These are phyloP conservation scores for Zelleria hepariella DNA, from an alignment of 2,888 invertebrate genomes.

Conservation along the genomic window DNA sequence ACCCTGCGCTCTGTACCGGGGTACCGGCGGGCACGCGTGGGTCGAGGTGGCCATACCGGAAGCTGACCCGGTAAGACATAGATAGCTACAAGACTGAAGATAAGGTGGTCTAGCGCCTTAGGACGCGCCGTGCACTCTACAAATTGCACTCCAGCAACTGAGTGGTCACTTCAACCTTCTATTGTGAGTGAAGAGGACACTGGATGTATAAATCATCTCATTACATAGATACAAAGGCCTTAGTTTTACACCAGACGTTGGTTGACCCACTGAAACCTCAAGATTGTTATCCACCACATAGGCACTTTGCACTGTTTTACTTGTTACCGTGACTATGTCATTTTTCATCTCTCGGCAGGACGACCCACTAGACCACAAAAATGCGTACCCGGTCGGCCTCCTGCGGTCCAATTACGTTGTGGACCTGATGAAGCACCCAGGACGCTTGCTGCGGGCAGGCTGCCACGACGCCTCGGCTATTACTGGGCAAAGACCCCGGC, in stretches of 20 bases:
- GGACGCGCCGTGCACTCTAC: too few relatives aligned
- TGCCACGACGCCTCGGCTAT: conserved; percentile 36
- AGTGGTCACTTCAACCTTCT: too few relatives aligned
- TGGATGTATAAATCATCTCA: too few relatives aligned
- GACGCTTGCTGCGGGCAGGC: conserved; percentile 45
- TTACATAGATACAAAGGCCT: too few relatives aligned
- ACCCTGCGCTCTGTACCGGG: conserved; percentile 72
- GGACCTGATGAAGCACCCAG: conserved; percentile 68
- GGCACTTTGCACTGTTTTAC: neutral
- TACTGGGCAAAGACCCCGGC: conserved; percentile 29
- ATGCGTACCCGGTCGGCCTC: conserved; percentile 64
- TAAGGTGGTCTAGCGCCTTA: too few relatives aligned
- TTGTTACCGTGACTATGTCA: neutral
- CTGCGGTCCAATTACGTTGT: conserved; percentile 74
- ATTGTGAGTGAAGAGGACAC: too few relatives aligned
- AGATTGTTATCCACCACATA: neutral
- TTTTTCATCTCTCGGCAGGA: neutral
- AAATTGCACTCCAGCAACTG: too few relatives aligned
- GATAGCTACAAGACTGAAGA: too few relatives aligned
- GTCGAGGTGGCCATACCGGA: conserved; percentile 75
- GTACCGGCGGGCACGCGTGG: conserved; percentile 72
- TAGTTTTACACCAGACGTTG: too few relatives aligned
- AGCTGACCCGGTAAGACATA: conserved; percentile 33
- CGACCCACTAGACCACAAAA: conserved; percentile 12
- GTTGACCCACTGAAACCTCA: neutral